These are phyloP conservation scores for Andricus quercusramuli DNA, from an alignment of 2,888 invertebrate genomes.

Conservation along the genomic window DNA sequence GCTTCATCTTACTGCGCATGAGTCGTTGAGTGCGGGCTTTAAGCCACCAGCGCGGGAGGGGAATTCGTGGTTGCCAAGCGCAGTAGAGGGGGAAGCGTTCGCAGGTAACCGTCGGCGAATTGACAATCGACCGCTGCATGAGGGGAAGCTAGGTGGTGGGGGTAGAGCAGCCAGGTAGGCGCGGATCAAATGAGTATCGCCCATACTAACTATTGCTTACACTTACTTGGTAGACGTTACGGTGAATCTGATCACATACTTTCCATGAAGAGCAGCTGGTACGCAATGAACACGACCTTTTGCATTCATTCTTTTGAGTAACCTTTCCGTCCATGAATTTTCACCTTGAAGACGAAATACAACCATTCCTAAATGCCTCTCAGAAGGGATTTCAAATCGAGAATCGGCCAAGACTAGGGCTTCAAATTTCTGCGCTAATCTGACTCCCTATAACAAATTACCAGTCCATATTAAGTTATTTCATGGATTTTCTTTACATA, in stretches of 20 bases:
- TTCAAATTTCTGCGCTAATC: constrained; percentile 94
- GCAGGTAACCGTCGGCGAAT: too few species aligned
- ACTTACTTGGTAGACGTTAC: constrained; percentile 89
- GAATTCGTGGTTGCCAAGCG: too few species aligned
- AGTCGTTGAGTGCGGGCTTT: too few species aligned
- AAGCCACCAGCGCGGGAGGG: too few species aligned
- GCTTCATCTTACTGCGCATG: too few species aligned
- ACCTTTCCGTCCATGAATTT: constrained; percentile 91
- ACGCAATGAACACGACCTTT: constrained; percentile 95
- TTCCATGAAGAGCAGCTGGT: constrained; percentile 94
- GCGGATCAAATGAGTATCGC: too few species aligned
- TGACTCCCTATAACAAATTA: constrained; percentile 85
- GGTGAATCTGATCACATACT: constrained; percentile 95
- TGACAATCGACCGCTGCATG: too few species aligned
- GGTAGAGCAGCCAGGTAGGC: too few species aligned
- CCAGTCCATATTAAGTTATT: background rate
- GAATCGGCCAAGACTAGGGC: constrained; percentile 89
- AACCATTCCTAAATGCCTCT: constrained; percentile 92
- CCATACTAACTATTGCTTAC: background rate
- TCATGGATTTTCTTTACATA: too few species aligned
- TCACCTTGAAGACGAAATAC: constrained; percentile 93
- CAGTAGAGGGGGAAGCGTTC: too few species aligned
- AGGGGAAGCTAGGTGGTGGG: too few species aligned
- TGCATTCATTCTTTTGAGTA: constrained; percentile 92
- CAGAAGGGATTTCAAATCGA: constrained; percentile 94